Percentiles rank a stretch among this genome's conserved stretches.
These are phyloP conservation scores for Takifugu bimaculatus DNA, from an alignment of 2,113 vertebrate genomes.

Conservation along the genomic window DNA sequence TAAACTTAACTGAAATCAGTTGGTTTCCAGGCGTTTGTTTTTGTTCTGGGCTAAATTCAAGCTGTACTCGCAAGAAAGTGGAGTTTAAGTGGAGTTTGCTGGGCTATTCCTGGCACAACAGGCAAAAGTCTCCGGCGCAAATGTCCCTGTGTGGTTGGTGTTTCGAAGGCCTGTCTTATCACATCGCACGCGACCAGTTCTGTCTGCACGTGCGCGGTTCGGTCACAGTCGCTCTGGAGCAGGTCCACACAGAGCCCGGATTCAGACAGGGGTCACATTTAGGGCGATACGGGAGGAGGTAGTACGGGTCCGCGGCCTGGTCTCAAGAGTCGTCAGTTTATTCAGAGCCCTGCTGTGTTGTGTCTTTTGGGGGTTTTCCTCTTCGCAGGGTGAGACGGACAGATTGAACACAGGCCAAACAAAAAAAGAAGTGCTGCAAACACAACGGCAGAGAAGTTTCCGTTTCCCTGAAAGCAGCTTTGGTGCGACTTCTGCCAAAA, in stretches of 20 bases:
- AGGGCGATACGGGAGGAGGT: constrained; percentile 61
- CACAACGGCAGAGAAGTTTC: constrained; percentile 2
- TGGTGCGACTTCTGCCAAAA: constrained; percentile 15
- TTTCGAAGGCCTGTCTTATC: constrained; percentile 4
- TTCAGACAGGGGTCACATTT: constrained; percentile 51
- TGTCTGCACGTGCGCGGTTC: too few species aligned
- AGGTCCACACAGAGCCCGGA: constrained; percentile 28
- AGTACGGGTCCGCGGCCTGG: constrained; percentile 58
- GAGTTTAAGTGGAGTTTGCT: not conserved
- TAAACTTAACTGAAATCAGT: too few species aligned
- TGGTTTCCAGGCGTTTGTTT: too few species aligned
- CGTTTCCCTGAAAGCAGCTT: constrained; percentile 39
- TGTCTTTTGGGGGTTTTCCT: not conserved
- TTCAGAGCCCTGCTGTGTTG: constrained; percentile 23
- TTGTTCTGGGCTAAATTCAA: too few species aligned
- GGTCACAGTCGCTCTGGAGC: too few species aligned
- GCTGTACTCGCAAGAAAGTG: not conserved
- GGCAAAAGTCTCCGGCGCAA: not conserved
- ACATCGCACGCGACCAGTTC: not conserved
- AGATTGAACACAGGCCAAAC: constrained; percentile 33
- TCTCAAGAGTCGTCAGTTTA: constrained; percentile 36
- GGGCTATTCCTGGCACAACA: constrained; percentile 2
- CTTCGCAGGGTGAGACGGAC: constrained; percentile 29
- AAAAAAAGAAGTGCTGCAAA: constrained; percentile 41
- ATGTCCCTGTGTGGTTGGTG: constrained; percentile 6